phyloP scores from a whole-genome alignment of 1,140 invertebrate species.

The Tetragonula clypearis region DNA sequence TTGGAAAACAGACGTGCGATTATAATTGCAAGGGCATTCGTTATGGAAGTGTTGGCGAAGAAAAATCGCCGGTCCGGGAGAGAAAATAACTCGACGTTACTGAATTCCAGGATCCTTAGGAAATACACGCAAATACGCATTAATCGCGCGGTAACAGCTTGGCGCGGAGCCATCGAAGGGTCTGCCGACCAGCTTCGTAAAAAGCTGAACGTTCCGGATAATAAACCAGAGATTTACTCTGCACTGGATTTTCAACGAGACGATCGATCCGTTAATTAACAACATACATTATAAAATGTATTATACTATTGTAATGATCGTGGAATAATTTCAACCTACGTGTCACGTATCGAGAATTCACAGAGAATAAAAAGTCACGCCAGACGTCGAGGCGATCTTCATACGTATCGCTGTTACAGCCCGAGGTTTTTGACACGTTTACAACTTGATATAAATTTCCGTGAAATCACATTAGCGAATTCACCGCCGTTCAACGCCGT shows the following conservation, averaged over 20 bases:
- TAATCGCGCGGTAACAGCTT: slow-evolving; percentile 73
- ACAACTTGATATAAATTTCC: slow-evolving; percentile 4
- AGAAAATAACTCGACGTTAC: slow-evolving; percentile 39
- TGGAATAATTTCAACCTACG: background rate
- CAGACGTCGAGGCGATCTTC: too few relatives aligned
- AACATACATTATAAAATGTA: background rate
- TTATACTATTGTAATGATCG: background rate
- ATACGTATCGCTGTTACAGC: background rate
- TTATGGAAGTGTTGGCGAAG: slow-evolving; percentile 1
- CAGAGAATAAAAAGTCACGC: too few relatives aligned
- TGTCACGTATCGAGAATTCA: too few relatives aligned
- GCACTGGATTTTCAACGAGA: slow-evolving; percentile 68
- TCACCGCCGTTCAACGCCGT: background rate
- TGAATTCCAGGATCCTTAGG: slow-evolving; percentile 73
- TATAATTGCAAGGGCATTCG: slow-evolving; percentile 13
- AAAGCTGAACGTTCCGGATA: slow-evolving; percentile 79
- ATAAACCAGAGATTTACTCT: slow-evolving; percentile 77
- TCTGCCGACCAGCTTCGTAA: slow-evolving; percentile 66
- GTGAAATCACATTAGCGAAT: slow-evolving; percentile 8
- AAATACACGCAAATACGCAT: slow-evolving; percentile 76
- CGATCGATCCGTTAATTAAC: slow-evolving; percentile 73
- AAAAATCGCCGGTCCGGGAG: background rate
- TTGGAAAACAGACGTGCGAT: background rate
- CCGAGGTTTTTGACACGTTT: background rate
- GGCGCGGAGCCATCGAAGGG: slow-evolving; percentile 78